phyloP scores from a whole-genome alignment of 2,888 invertebrate genomes.

The Diloba caeruleocephala region DNA sequence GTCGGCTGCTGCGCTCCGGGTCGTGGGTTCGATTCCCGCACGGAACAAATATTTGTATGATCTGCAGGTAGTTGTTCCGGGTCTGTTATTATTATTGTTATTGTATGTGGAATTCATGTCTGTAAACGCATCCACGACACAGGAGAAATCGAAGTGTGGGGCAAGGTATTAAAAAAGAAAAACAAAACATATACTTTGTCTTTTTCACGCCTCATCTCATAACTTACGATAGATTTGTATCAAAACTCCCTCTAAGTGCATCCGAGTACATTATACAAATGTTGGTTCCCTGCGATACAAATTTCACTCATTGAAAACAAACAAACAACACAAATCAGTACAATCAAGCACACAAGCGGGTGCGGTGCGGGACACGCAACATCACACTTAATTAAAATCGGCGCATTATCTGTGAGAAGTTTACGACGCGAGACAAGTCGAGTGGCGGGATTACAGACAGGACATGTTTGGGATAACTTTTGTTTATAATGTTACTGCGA shows the following conservation, averaged over 20 bases:
- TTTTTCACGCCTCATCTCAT: too few relatives aligned
- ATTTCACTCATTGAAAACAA: slow-evolving; percentile 29
- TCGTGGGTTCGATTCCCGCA: too few relatives aligned
- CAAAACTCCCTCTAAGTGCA: neutral
- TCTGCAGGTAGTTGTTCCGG: too few relatives aligned
- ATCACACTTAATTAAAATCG: slow-evolving; percentile 31
- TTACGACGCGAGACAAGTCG: slow-evolving; percentile 8
- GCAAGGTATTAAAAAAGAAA: too few relatives aligned
- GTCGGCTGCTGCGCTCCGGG: too few relatives aligned
- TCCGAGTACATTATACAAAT: slow-evolving; percentile 8
- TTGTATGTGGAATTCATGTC: too few relatives aligned
- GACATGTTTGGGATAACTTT: slow-evolving; percentile 9
- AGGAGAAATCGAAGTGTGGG: too few relatives aligned
- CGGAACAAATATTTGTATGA: too few relatives aligned
- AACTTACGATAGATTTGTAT: too few relatives aligned
- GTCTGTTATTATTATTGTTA: too few relatives aligned
- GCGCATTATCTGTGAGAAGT: slow-evolving; percentile 22
- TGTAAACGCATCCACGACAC: too few relatives aligned
- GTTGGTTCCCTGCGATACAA: slow-evolving; percentile 10
- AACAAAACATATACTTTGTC: too few relatives aligned
- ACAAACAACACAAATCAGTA: slow-evolving; percentile 17
- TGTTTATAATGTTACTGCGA: slow-evolving; percentile 32
- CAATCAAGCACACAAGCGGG: slow-evolving; percentile 20
- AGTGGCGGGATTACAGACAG: slow-evolving; percentile 5
- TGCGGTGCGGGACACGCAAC: slow-evolving; percentile 13